These are phyloP conservation scores for Periphyllus acericola DNA, from an alignment of 2,888 invertebrate species.

Conservation along the genomic window DNA sequence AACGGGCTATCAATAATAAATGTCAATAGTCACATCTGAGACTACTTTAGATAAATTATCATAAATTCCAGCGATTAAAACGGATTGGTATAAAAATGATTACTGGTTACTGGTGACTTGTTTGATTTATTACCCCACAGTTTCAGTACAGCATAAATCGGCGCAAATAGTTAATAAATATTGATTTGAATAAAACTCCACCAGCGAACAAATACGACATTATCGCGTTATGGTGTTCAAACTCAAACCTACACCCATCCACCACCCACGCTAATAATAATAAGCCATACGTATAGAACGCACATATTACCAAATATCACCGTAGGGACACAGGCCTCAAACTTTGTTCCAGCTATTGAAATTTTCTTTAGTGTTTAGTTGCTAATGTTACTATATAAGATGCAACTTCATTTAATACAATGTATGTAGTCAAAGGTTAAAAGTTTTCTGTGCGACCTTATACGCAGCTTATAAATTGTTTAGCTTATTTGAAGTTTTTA, in stretches of 20 bases:
- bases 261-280: too few relatives aligned
- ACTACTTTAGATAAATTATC: slow-evolving; percentile 13
- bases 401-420: too few relatives aligned
- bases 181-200: background rate
- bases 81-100: slow-evolving; percentile 25
- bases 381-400: too few relatives aligned
- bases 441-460: too few relatives aligned
- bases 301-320: background rate
- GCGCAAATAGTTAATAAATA: background rate
- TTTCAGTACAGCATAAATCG: slow-evolving; percentile 2
- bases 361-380: too few relatives aligned
- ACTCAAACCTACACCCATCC: too few relatives aligned
- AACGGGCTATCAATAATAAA: slow-evolving; percentile 11
- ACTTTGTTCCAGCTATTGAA: too few relatives aligned
- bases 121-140: slow-evolving; percentile 11
- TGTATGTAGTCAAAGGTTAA: too few relatives aligned
- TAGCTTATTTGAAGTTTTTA: too few relatives aligned
- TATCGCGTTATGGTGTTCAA: background rate
- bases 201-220: background rate
- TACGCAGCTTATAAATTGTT: too few relatives aligned
- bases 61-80: slow-evolving; percentile 30
- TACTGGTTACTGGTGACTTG: background rate
- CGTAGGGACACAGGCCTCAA: too few relatives aligned
- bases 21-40: slow-evolving; percentile 36
- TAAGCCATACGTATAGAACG: background rate